Percentiles rank a stretch among this genome's conserved stretches.
These are phyloP conservation scores for Gallinago solitaria DNA, from an alignment of 2,797 vertebrate species.

Conservation along the genomic window DNA sequence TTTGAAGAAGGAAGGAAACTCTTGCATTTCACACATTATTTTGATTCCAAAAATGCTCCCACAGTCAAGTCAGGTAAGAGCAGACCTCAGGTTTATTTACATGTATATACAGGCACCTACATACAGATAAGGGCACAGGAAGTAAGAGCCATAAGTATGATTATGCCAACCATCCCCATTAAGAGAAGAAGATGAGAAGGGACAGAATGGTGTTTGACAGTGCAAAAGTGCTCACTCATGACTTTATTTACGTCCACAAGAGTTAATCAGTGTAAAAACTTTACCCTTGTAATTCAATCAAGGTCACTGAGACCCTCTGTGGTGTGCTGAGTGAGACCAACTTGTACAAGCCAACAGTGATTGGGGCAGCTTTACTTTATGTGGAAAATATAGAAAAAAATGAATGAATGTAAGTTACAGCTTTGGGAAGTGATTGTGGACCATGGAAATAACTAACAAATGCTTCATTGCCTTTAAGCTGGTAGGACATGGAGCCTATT, in stretches of 20 bases:
- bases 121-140: background rate
- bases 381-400: background rate
- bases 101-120: background rate
- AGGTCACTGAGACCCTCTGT: background rate
- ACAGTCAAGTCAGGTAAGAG: background rate
- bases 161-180: background rate
- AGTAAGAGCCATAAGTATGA: background rate
- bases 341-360: background rate
- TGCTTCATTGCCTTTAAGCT: background rate
- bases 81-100: background rate
- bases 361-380: background rate
- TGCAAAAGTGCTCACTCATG: background rate
- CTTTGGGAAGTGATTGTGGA: background rate
- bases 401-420: background rate
- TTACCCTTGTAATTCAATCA: background rate
- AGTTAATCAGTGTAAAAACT: background rate
- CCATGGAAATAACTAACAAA: background rate
- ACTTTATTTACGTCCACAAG: background rate
- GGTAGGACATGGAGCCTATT: background rate
- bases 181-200: background rate
- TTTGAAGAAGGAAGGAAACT: background rate
- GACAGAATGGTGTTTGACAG: background rate
- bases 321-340: background rate
- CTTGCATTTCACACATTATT: background rate
- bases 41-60: background rate